These are phyloP conservation scores for Lepas anatifera DNA, from an alignment of 2,888 invertebrate species.

Conservation along the genomic window DNA sequence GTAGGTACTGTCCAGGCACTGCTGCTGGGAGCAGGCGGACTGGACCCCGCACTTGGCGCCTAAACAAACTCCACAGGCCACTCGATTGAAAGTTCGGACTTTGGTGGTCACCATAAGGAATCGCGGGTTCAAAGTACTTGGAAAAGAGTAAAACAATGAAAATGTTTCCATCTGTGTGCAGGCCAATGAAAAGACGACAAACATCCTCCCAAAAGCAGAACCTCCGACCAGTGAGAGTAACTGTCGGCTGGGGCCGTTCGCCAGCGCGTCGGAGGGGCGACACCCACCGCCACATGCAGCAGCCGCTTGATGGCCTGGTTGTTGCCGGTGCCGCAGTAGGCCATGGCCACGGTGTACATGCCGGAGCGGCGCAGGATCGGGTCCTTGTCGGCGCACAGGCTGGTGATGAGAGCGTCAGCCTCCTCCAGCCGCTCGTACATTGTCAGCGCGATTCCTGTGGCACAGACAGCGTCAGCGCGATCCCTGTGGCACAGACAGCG, in stretches of 20 bases:
- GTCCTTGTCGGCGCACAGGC: slow-evolving; percentile 71
- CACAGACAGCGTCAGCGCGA: not conserved
- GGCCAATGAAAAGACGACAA: slow-evolving; percentile 36
- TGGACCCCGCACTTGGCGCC: too few relatives aligned
- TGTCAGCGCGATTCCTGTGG: slow-evolving; percentile 59
- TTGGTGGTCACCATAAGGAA: too few relatives aligned
- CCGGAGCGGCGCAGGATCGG: slow-evolving; percentile 54
- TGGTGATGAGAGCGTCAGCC: slow-evolving; percentile 84
- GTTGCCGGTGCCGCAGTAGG: slow-evolving; percentile 95
- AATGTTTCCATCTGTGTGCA: too few relatives aligned
- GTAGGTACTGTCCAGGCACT: too few relatives aligned
- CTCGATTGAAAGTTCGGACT: too few relatives aligned
- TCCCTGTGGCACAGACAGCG: slow-evolving; percentile 41
- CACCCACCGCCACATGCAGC: slow-evolving; percentile 76
- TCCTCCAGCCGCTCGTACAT: slow-evolving; percentile 96
- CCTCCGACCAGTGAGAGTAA: too few relatives aligned
- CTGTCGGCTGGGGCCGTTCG: too few relatives aligned
- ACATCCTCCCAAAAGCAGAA: not conserved
- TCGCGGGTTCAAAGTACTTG: too few relatives aligned
- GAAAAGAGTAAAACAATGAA: too few relatives aligned
- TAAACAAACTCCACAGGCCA: too few relatives aligned
- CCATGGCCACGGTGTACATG: slow-evolving; percentile 96
- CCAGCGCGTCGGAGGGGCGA: not conserved
- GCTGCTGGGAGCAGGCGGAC: too few relatives aligned
- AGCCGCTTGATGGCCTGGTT: slow-evolving; percentile 90